Evolutionary conservation across 2,888 invertebrate genomes (phyloP).

Genomic region (Agonum fuliginosum): DNA sequence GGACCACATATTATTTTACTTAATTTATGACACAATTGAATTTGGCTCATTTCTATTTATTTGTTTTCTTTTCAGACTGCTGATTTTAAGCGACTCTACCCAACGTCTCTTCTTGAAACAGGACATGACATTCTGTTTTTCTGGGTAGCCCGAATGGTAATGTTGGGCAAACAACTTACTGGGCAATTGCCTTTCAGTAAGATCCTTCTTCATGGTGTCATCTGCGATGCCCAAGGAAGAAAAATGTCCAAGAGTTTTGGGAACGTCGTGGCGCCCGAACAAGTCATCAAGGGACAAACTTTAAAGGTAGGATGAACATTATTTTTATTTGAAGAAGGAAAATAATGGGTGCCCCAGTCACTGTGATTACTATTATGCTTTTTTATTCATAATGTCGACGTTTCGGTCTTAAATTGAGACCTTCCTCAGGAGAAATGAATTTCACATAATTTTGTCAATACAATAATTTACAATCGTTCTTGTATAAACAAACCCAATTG

Average conservation of each 20-base stretch:
- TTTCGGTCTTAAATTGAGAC: no score
- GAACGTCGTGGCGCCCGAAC: slow-evolving; percentile 97
- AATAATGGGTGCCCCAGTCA: background rate
- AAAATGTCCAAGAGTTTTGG: slow-evolving; percentile 99
- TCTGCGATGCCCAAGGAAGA: slow-evolving; percentile 97
- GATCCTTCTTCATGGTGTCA: slow-evolving; percentile 96
- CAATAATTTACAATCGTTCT: no score
- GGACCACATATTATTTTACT: background rate
- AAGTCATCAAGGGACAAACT: slow-evolving; percentile 92
- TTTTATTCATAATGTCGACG: no score
- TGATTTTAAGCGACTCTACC: slow-evolving; percentile 79
- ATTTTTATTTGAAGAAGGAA: background rate
- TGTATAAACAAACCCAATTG: no score
- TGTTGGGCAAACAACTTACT: slow-evolving; percentile 93
- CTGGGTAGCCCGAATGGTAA: slow-evolving; percentile 99
- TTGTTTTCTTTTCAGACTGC: slow-evolving; percentile 72
- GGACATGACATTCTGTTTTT: slow-evolving; percentile 99
- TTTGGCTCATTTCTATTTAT: background rate
- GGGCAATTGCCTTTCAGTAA: slow-evolving; percentile 94
- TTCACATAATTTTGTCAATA: no score
- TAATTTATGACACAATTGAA: no score
- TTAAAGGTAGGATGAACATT: slow-evolving; percentile 78
- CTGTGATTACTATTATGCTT: no score
- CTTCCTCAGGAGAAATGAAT: no score
- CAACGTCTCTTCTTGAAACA: slow-evolving; percentile 93